A percentile compares a stretch with the other conserved stretches of the same genome.
Evolutionary conservation across 2,888 invertebrate species (phyloP).

Genomic region (Ochropleura plecta): DNA sequence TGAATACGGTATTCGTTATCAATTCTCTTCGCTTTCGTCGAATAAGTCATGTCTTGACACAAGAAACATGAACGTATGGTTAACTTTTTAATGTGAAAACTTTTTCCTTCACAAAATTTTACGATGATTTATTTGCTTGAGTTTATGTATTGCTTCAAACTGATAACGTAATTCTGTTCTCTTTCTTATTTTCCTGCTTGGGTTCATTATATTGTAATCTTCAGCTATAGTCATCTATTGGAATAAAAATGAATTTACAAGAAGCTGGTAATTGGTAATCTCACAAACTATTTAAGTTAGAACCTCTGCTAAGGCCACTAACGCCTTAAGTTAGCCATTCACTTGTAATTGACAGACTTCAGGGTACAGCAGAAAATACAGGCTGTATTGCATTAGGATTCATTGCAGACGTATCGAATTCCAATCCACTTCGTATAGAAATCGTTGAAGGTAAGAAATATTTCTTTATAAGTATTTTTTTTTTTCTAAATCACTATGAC

Average conservation of each 20-base stretch:
- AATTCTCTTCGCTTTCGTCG: constrained; percentile 59
- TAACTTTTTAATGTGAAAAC: constrained; percentile 61
- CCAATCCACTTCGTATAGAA: constrained; percentile 32
- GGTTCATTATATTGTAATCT: constrained; percentile 10
- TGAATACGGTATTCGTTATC: constrained; percentile 57
- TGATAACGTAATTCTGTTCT: constrained; percentile 25
- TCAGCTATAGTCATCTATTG: not conserved
- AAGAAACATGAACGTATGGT: constrained; percentile 54
- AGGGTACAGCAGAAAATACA: constrained; percentile 6
- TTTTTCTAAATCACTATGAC: constrained; percentile 54
- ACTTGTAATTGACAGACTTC: constrained; percentile 21
- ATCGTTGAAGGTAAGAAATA: constrained; percentile 44
- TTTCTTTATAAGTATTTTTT: constrained; percentile 51
- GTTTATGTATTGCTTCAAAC: constrained; percentile 28
- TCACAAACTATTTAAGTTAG: constrained; percentile 6
- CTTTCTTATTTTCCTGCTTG: constrained; percentile 36
- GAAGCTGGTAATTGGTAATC: constrained; percentile 4
- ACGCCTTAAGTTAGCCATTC: constrained; percentile 18
- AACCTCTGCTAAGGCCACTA: constrained; percentile 15
- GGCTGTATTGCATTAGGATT: constrained; percentile 20
- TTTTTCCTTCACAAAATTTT: constrained; percentile 43
- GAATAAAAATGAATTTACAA: constrained; percentile 6
- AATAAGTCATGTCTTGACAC: constrained; percentile 54
- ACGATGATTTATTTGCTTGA: constrained; percentile 45
- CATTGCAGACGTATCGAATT: constrained; percentile 28